Evolutionary conservation across 2,113 vertebrate genomes (phyloP), one percentile per base, ranked within the genome.

Genomic region (Okapia johnstoni): DNA sequence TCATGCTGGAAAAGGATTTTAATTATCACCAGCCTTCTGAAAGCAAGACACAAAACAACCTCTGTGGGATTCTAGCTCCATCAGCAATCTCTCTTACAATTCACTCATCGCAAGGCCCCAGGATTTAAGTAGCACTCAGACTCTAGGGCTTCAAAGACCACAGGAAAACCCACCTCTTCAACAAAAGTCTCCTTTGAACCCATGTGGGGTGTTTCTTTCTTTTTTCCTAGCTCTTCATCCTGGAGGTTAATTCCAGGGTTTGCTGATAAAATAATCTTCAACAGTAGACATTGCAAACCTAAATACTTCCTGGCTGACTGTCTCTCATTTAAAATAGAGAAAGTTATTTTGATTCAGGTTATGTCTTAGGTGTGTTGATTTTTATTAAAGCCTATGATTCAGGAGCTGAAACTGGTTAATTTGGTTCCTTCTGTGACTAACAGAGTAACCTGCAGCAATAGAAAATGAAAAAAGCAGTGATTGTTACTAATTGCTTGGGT

Each of bases 161-260:
- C 1, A 7, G 66, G 60, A 83, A 96, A 97, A 80, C 77, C 83
- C 93, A 94, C 48, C 91, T 96, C 81, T 97, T 96, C 60, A 97
- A 98, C 96, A 98, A 97, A 97, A 97, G 95, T 97, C 91, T 77
- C 80, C 93, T 96, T 97, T 97, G 85, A 98, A 92, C n/a, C 33
- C 33, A 54, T 5, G 66, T 85, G 36, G 80, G 96, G 76, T 84
- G 92, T 43, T 63, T 36, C 84, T 52, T 40, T 94, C 50, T 80
- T 52, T 94, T 60, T 9, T 46, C 52, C 90, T 88, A 40, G 66
- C 46, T 98, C 33, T 92, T 95, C 77, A 91, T 91, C 85, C 30
- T 19, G 48, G 54, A 95, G 43, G 79, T 88, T 94, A 96, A 90
- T 96, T 89, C 85, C 90, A 30, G 23, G n/a, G 23, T 91, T 83